phyloP scores from a whole-genome alignment of 2,797 vertebrate genomes.

The Gymnothorax reevesii region DNA sequence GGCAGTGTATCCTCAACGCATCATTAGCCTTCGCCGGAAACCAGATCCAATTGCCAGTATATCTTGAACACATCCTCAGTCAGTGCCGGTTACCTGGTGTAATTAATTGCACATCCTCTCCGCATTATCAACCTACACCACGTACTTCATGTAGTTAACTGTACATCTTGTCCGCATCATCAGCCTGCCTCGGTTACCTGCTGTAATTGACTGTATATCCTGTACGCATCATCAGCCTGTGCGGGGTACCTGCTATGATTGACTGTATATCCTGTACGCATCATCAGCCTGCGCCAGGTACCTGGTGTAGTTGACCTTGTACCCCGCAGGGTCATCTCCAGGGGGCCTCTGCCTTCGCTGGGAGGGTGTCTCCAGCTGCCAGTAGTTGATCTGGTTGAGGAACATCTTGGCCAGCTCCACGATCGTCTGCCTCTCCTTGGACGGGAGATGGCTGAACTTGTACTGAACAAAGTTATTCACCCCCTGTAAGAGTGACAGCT shows the following conservation, averaged over 20 bases:
- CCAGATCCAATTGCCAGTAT: background rate
- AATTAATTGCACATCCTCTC: background rate
- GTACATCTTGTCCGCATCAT: background rate
- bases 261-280: background rate
- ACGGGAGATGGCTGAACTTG: slow-evolving; percentile 96
- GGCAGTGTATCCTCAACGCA: background rate
- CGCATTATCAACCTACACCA: background rate
- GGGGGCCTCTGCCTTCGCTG: slow-evolving; percentile 86
- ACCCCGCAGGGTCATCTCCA: slow-evolving; percentile 87
- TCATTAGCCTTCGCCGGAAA: background rate
- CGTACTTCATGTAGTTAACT: background rate
- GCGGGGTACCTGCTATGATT: background rate
- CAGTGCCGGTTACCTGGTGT: background rate
- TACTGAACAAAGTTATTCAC: slow-evolving; percentile 99
- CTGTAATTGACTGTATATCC: background rate
- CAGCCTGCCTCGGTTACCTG: background rate
- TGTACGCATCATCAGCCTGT: background rate
- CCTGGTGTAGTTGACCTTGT: slow-evolving; percentile 98
- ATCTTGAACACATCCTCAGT: background rate
- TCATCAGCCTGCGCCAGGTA: slow-evolving; percentile 54
- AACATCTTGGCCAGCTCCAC: slow-evolving; percentile 98
- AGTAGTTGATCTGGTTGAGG: slow-evolving; percentile 97
- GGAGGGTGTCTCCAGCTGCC: slow-evolving; percentile 96
- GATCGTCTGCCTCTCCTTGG: slow-evolving; percentile 95
- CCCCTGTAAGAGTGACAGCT: slow-evolving; percentile 70